These are phyloP conservation scores for Eudasyphora cyanicolor DNA, from an alignment of 2,888 invertebrate species.

Conservation along the genomic window DNA sequence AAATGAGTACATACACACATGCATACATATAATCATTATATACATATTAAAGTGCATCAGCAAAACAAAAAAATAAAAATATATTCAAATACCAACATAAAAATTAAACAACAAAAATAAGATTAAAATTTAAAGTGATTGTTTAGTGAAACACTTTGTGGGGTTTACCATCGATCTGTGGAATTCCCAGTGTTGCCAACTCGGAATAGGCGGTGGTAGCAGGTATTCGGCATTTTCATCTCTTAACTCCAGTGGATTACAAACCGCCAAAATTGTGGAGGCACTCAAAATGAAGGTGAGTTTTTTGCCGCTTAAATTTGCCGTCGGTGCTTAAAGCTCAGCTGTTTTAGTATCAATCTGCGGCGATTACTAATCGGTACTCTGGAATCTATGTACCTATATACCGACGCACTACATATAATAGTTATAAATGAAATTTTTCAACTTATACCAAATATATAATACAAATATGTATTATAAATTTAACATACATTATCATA, in stretches of 20 bases:
- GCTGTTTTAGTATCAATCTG: no score
- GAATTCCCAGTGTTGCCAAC: neutral
- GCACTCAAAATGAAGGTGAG: constrained; percentile 80
- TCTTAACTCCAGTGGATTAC: constrained; percentile 62
- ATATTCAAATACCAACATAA: neutral
- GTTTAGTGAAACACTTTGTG: constrained; percentile 8
- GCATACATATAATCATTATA: no score
- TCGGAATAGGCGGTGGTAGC: constrained; percentile 18
- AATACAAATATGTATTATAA: no score
- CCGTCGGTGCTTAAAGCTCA: constrained; percentile 44
- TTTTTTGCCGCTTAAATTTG: neutral
- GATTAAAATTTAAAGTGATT: constrained; percentile 11
- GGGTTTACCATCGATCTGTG: neutral
- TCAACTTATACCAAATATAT: no score
- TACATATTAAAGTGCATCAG: neutral
- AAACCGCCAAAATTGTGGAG: constrained; percentile 80
- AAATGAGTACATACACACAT: no score
- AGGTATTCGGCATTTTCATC: constrained; percentile 23
- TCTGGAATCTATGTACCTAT: no score
- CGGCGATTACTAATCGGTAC: no score
- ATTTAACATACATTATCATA: no score
- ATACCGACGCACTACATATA: no score
- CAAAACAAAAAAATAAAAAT: neutral
- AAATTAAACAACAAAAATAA: neutral
- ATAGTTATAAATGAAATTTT: no score